Base-by-base conservation (phyloP, 1,140 invertebrate species). In the Tetraneura akinire region DNA sequence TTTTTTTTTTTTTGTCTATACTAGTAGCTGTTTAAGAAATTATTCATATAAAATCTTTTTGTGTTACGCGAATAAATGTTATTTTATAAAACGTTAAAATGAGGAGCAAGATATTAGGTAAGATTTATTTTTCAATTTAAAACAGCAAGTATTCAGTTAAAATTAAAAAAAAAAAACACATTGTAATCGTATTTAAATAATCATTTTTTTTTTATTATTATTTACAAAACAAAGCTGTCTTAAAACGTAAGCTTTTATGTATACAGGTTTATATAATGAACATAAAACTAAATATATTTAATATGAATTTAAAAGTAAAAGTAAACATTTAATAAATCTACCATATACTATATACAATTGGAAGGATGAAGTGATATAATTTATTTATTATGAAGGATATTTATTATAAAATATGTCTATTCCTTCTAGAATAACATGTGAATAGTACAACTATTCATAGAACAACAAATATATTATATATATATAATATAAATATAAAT, bases 141-240 rank as follows among this genome's bases (percentile, higher is more conserved):
- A 42, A 23, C 10, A 9, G n/a, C 0, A 45, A 45, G 1, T 11
- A 45, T 23, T n/a, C 13, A n/a, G 64, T 45, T 5, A 4, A 42
- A 64, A 23, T 68, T 42, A 13, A 42, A 68, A 6, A 68, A 37
- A 37, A 37, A 37, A 37, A 37, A 37, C 49, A 26, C 23, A 47
- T 49, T 13, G 6, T 26, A 18, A 18, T 70, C 23, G 23, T 70
- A 70, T 49, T 47, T 70, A 29, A 26, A 70, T 70, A 70, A 49
- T 70, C 45, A 26, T 49, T 26, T 70, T 37, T 37, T 37, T 4
- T 37, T 29, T 70, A 49, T 70, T 49, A 70, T 70, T 70, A 70
- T 70, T 49, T 70, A 70, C 68, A 70, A 70, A 70, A 70, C 66
- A 49, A 70, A 70, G 45, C 68, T 26, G 68, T 49, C 68, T 49